phyloP scores from a whole-genome alignment of 2,888 invertebrate species.

The Alentia gelatinosa region DNA sequence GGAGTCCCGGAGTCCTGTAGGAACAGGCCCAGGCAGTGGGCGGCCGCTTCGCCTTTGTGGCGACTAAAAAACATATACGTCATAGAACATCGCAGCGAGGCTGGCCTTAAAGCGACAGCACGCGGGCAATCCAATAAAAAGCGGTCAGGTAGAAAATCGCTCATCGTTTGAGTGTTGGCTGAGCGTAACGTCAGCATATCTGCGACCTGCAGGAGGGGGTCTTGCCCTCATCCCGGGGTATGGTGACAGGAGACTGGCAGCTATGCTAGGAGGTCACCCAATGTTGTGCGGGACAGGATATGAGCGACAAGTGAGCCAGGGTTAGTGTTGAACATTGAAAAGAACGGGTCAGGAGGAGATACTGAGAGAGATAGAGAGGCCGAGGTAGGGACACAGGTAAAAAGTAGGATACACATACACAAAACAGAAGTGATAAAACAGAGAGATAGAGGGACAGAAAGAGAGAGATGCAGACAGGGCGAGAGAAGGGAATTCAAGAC shows the following conservation, averaged over 20 bases:
- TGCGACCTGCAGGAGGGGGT: not conserved
- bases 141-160: slow-evolving; percentile 17
- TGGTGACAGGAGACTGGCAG: not conserved
- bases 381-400: not conserved
- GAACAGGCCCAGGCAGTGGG: too few species aligned
- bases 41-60: too few species aligned
- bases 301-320: not conserved
- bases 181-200: not conserved
- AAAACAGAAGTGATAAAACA: not conserved
- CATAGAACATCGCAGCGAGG: too few species aligned
- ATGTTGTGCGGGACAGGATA: not conserved
- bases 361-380: not conserved
- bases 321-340: not conserved
- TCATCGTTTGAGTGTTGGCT: not conserved
- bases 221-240: not conserved
- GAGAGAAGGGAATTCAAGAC: too few species aligned
- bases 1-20: too few species aligned
- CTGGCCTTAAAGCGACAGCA: not conserved
- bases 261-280: not conserved
- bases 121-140: not conserved
- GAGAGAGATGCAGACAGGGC: not conserved
- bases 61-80: too few species aligned
- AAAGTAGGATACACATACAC: not conserved
- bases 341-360: not conserved
- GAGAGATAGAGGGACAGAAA: not conserved